Evolutionary conservation across 2,888 invertebrate species (phyloP), one percentile per base, ranked within the genome.

Genomic region (Encarsia formosa): DNA sequence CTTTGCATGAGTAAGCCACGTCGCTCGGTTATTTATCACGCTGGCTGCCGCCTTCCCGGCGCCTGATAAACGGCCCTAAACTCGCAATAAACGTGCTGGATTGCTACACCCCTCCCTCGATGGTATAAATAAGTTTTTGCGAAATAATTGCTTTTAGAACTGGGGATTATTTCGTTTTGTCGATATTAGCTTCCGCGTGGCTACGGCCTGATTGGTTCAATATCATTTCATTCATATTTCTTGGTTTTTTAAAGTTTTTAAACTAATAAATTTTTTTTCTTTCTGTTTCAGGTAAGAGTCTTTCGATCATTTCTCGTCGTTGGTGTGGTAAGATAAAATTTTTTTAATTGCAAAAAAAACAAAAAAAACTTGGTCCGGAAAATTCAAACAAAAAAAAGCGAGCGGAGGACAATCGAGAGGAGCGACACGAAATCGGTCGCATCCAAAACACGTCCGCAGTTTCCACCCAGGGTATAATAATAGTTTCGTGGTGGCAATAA

Each of bases 401-500:
- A 2, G 39, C 16, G 32, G 13, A 43, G 51, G 31, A 38, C 45
- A 52, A 52, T 49, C 44, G 48, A 38, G 20, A 43, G 38, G 24
- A 20, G 13, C 45, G 26, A 26, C 19, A n/a, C 20, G 29, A 22
- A 18, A 4, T 31, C 19, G 19, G 37, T 63, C 63, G 58, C 62
- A 64, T 64, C 63, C 61, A 54, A 58, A 61, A 58, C 63, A 59
- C 63, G 64, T 65, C 62, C 61, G 37, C 61, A 11, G 32, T 15
- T 35, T 5, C 18, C 8, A 18, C 18, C 41, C 11, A 63, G 61
- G 59, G 63, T 63, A 65, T 65, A 67, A 68, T 66, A 67, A 66
- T 66, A 67, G 66, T 67, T 67, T 64, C 55, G 63, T 57, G 63
- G 64, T 59, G 54, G 41, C 24, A 18, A 54, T 59, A 52, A 59